Conservation (phyloP, 1,140 invertebrate species). For the Heliothis subflexa region DNA sequence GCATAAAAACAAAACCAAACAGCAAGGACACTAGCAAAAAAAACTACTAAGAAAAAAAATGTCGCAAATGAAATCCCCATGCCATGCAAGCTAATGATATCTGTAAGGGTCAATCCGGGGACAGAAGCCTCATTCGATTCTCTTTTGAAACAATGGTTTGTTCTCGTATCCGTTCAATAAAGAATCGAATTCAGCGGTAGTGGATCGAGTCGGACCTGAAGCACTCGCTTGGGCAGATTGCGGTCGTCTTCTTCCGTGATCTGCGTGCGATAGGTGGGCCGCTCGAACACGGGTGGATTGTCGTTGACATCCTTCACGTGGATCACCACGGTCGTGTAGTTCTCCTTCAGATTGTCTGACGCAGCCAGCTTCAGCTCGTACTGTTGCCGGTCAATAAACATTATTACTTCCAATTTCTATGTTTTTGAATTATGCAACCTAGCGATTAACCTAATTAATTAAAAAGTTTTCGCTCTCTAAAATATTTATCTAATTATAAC, state of each 20-base stretch:
- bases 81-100: constrained; percentile 76
- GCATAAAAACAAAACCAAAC: constrained; percentile 58
- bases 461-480: constrained; percentile 4
- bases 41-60: constrained; percentile 64
- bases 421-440: constrained; percentile 11
- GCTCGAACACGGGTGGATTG: constrained; percentile 92
- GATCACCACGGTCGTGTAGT: constrained; percentile 97
- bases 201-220: constrained; percentile 90
- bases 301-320: constrained; percentile 98
- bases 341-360: constrained; percentile 98
- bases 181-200: constrained; percentile 63
- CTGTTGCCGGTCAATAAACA: constrained; percentile 84
- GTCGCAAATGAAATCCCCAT: constrained; percentile 72
- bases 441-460: constrained; percentile 21
- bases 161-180: constrained; percentile 61
- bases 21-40: constrained; percentile 70
- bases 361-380: constrained; percentile 97
- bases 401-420: constrained; percentile 15
- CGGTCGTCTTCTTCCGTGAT: constrained; percentile 98
- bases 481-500: constrained; percentile 10
- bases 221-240: constrained; percentile 96
- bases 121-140: constrained; percentile 64
- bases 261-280: constrained; percentile 97
- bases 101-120: constrained; percentile 56
- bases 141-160: constrained; percentile 57